A percentile compares a stretch with the other conserved stretches of the same genome.
phyloP scores from a whole-genome alignment of 2,888 invertebrate genomes.

The Noctua janthe region DNA sequence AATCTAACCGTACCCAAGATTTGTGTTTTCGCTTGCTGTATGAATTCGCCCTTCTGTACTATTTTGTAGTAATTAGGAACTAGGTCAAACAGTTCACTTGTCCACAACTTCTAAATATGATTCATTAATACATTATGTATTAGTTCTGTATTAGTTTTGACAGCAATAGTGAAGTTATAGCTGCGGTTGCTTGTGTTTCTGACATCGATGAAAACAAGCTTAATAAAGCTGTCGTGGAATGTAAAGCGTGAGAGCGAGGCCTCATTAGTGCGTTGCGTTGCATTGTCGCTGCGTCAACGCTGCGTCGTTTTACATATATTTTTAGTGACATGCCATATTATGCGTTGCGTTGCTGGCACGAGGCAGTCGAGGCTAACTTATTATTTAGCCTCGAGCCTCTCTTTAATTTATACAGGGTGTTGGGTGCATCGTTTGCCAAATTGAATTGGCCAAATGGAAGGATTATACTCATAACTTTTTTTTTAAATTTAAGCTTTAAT shows the following conservation, averaged over 20 bases:
- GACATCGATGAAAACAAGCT: conserved; percentile 6
- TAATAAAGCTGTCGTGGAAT: background rate
- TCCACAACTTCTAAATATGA: conserved; percentile 4
- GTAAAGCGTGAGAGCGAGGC: background rate
- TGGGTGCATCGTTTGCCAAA: too few species aligned
- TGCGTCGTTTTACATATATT: too few species aligned
- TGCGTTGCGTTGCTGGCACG: too few species aligned
- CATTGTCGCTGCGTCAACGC: too few species aligned
- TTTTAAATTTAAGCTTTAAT: too few species aligned
- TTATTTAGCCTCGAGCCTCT: background rate
- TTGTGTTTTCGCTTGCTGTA: background rate
- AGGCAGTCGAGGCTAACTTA: background rate
- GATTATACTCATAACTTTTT: too few species aligned
- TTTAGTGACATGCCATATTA: too few species aligned
- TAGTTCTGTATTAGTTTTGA: conserved; percentile 11
- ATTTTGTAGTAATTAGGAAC: background rate
- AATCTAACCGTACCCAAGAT: background rate
- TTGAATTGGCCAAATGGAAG: too few species aligned
- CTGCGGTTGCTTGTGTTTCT: background rate
- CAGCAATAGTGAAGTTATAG: conserved; percentile 1
- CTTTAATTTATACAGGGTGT: too few species aligned
- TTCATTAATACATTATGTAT: conserved; percentile 4
- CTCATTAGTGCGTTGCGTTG: too few species aligned
- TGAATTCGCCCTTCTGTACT: background rate
- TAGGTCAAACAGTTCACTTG: conserved; percentile 4